These are phyloP conservation scores for Pyrgus malvae DNA, from an alignment of 2,888 invertebrate species.

Conservation along the genomic window DNA sequence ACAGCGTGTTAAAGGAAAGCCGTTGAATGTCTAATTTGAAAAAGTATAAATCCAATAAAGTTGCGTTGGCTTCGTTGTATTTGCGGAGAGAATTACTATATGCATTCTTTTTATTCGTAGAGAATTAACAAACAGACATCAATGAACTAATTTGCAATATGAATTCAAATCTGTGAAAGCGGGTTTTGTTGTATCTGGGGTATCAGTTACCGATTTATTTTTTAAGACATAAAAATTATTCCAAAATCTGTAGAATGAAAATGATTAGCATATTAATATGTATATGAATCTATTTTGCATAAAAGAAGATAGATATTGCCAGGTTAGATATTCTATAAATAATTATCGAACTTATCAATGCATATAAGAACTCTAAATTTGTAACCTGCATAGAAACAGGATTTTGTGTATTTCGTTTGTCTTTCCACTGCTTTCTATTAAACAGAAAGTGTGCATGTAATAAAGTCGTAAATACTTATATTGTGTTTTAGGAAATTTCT, in stretches of 20 bases:
- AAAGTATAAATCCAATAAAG: neutral
- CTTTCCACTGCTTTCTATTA: neutral
- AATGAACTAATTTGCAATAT: no score
- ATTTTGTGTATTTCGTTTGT: neutral
- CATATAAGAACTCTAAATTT: neutral
- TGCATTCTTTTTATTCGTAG: neutral
- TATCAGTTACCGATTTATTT: no score
- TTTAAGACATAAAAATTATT: neutral
- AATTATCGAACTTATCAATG: neutral
- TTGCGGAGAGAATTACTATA: neutral
- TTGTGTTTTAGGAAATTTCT: constrained; percentile 88
- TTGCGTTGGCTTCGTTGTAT: neutral
- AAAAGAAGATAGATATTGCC: no score
- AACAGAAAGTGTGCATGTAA: neutral
- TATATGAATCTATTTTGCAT: no score
- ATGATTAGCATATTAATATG: neutral
- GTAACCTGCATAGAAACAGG: neutral
- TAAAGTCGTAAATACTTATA: neutral
- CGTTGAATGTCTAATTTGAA: constrained; percentile 3
- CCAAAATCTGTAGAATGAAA: neutral
- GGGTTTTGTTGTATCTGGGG: no score
- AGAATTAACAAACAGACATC: no score
- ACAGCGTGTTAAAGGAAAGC: neutral
- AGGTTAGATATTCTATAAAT: no score
- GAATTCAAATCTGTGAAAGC: no score